Evolutionary conservation across 2,888 invertebrate genomes (phyloP), one percentile per base, ranked within the genome.

Genomic region (Hydrotaea cyrtoneurina): DNA sequence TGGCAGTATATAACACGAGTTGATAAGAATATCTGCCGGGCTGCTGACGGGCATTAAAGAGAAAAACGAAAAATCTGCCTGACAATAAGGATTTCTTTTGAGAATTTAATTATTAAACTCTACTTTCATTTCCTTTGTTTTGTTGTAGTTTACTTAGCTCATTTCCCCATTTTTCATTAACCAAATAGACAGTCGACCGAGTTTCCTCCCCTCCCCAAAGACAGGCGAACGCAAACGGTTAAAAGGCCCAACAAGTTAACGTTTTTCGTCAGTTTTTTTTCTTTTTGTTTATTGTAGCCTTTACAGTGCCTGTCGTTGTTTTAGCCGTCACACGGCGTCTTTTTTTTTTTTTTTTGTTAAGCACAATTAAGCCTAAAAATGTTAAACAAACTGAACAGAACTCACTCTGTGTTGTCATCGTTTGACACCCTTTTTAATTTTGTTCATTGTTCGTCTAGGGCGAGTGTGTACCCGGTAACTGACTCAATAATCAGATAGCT

Each of bases 401-500:
- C 23, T 46, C 13, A 21, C 0, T 2, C 46, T 0, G 46, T 21
- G 31, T 59, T 62, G 78, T 72, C 72, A 72, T 13, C 62, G 62
- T 78, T 64, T 78, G 72, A 72, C 72, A 78, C 78, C 78, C 78
- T 72, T 78, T 78, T 79, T 66, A 79, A 72, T 72, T 72, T 78
- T 62, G 72, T 39, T 78, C 46, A 72, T 78, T 78, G 36, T 72
- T 8, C 62, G 62, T 36, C 31, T 15, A 62, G 62, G 62, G 11
- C 36, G n/a, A 39, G 39, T 39, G 36, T 62, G 2, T 8, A 46
- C 23, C 13, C 23, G 21, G 46, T 23, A 46, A 46, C 69, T 23
- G 69, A 69, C 46, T 69, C 46, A 46, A 69, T 46, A 69, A 69
- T 69, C 46, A 21, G 23, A 23, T 3, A 39, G 43, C 23, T 31